Evolutionary conservation across 2,888 invertebrate species (phyloP).

Genomic region (Tubulanus polymorphus): DNA sequence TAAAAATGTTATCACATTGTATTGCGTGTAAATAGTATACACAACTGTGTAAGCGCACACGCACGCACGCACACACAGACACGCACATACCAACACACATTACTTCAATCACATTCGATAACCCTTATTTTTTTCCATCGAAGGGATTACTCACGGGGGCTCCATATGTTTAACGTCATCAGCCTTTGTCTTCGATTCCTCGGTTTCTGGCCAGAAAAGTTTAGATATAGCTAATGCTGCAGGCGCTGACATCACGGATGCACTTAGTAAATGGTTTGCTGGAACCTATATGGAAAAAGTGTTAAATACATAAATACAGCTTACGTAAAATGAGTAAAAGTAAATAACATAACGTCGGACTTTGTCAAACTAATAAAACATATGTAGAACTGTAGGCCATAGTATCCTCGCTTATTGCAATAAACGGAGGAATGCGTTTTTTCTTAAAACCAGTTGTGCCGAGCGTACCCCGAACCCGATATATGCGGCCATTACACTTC

Average conservation of each 20-base stretch:
- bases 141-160: conserved; percentile 21
- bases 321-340: too few relatives aligned
- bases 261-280: conserved; percentile 82
- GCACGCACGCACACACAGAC: background rate
- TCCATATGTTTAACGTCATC: conserved; percentile 70
- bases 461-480: conserved; percentile 85
- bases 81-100: conserved; percentile 12
- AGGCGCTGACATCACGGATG: conserved; percentile 94
- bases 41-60: too few relatives aligned
- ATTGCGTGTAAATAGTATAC: too few relatives aligned
- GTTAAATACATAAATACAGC: too few relatives aligned
- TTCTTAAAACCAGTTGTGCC: too few relatives aligned
- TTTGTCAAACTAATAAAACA: too few relatives aligned
- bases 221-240: conserved; percentile 87
- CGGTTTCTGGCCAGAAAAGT: conserved; percentile 86
- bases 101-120: too few relatives aligned
- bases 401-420: too few relatives aligned
- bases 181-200: conserved; percentile 67
- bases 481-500: conserved; percentile 82
- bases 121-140: background rate
- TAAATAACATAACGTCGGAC: too few relatives aligned
- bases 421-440: too few relatives aligned
- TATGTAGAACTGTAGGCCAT: too few relatives aligned
- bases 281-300: conserved; percentile 23
- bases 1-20: too few relatives aligned